Conservation (phyloP, 2,113 vertebrate genomes). For the Sander vitreus region DNA sequence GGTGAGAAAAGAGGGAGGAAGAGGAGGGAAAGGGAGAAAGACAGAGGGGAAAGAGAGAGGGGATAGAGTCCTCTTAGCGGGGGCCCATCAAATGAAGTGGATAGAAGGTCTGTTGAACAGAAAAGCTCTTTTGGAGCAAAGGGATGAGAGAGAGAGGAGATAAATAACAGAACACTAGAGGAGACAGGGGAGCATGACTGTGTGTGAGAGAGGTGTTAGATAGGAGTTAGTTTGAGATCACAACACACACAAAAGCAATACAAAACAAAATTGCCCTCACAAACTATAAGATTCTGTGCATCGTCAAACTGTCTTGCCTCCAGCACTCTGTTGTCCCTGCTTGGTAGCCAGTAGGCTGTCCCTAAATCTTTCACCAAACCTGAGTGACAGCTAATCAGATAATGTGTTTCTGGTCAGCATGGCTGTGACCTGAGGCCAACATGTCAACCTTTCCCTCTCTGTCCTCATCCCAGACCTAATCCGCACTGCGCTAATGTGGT, state of each 20-base stretch:
- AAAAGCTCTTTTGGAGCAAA: slow-evolving; percentile 72
- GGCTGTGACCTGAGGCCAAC: slow-evolving; percentile 28
- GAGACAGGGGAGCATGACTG: slow-evolving; percentile 30
- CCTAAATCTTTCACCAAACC: slow-evolving; percentile 15
- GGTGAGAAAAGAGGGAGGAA: slow-evolving; percentile 39
- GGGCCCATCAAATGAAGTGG: slow-evolving; percentile 73
- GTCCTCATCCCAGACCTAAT: slow-evolving; percentile 59
- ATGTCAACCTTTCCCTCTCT: slow-evolving; percentile 20
- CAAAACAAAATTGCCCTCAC: slow-evolving; percentile 44
- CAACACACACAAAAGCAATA: slow-evolving; percentile 30
- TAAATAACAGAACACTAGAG: slow-evolving; percentile 45
- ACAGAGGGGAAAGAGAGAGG: slow-evolving; percentile 44
- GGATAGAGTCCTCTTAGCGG: slow-evolving; percentile 61
- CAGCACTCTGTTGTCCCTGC: slow-evolving; percentile 13
- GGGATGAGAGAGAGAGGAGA: slow-evolving; percentile 53
- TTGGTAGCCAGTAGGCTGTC: slow-evolving; percentile 18
- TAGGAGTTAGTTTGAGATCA: slow-evolving; percentile 39
- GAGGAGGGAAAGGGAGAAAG: slow-evolving; percentile 30
- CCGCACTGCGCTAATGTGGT: slow-evolving; percentile 75
- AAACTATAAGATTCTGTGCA: slow-evolving; percentile 13
- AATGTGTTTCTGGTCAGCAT: not conserved
- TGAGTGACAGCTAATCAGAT: slow-evolving; percentile 51
- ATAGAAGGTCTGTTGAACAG: slow-evolving; percentile 71
- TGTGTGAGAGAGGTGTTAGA: slow-evolving; percentile 49
- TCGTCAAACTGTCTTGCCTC: slow-evolving; percentile 26